Conservation (phyloP, 2,797 vertebrate genomes). For the Sebastes elongatus region DNA sequence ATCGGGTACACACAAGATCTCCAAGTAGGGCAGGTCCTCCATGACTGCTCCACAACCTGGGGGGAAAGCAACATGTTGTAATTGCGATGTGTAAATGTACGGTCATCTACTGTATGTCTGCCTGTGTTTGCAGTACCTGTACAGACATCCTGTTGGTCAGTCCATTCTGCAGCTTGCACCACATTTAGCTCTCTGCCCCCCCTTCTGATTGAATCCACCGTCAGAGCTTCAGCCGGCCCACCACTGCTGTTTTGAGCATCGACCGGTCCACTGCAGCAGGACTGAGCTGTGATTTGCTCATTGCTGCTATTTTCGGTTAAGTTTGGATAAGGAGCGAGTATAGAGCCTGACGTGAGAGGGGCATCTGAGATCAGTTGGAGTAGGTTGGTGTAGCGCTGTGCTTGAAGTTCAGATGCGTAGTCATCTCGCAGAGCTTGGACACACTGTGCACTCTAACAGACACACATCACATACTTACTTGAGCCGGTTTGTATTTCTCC, state of each 20-base stretch:
- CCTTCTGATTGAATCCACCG: background rate
- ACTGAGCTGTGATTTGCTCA: slow-evolving; percentile 2
- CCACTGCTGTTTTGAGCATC: background rate
- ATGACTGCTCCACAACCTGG: slow-evolving; percentile 72
- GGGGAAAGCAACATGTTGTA: slow-evolving; percentile 9
- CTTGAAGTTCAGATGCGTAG: slow-evolving; percentile 60
- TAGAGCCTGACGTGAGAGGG: slow-evolving; percentile 5
- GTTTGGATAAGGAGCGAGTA: background rate
- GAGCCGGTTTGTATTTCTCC: no score
- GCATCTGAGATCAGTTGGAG: slow-evolving; percentile 56
- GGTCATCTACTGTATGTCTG: background rate
- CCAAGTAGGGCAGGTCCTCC: slow-evolving; percentile 83
- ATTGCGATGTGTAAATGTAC: background rate
- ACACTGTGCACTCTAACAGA: slow-evolving; percentile 54
- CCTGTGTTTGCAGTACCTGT: slow-evolving; percentile 66
- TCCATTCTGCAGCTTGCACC: background rate
- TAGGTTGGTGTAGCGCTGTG: slow-evolving; percentile 44
- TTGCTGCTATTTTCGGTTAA: slow-evolving; percentile 5
- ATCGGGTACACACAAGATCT: slow-evolving; percentile 73
- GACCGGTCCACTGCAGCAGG: background rate
- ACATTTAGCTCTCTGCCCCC: background rate
- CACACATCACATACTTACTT: background rate
- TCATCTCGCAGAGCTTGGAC: slow-evolving; percentile 50
- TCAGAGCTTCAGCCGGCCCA: background rate
- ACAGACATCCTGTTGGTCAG: slow-evolving; percentile 63